These are phyloP conservation scores for Noctua fimbriata DNA, from an alignment of 2,888 invertebrate species.

Conservation along the genomic window DNA sequence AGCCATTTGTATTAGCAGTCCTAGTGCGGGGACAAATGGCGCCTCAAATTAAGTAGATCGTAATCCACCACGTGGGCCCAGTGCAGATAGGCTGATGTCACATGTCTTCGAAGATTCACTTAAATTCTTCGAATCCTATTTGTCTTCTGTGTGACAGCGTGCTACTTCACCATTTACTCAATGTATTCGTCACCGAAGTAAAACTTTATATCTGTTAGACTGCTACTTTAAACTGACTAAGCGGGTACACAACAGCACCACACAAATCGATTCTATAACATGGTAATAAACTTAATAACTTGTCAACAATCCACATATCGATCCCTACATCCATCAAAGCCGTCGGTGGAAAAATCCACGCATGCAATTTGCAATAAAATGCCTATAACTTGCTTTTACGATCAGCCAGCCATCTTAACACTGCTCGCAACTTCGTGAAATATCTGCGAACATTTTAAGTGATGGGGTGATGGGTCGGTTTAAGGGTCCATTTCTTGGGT, in stretches of 20 bases:
- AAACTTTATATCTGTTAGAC: background rate
- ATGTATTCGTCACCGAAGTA: background rate
- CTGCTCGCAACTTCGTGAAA: background rate
- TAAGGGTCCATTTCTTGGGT: background rate
- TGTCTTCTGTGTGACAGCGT: background rate
- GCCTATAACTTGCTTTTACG: slow-evolving; percentile 54
- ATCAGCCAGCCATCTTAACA: slow-evolving; percentile 41
- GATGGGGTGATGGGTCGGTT: background rate
- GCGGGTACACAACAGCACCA: background rate
- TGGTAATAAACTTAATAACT: slow-evolving; percentile 17
- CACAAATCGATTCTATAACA: background rate
- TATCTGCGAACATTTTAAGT: slow-evolving; percentile 39
- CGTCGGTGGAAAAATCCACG: slow-evolving; percentile 52
- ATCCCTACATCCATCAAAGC: slow-evolving; percentile 28
- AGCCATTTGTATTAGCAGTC: no score
- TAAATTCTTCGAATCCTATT: background rate
- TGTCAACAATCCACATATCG: slow-evolving; percentile 31
- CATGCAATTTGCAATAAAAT: slow-evolving; percentile 63
- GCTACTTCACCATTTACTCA: background rate
- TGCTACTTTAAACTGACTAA: background rate
- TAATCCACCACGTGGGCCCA: no score
- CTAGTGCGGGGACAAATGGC: no score
- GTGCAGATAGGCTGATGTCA: no score
- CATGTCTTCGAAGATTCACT: no score
- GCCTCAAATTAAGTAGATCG: no score